A percentile compares a stretch with the other conserved stretches of the same genome.
Conservation (phyloP, 1,140 invertebrate species). For the Saccostrea echinata region DNA sequence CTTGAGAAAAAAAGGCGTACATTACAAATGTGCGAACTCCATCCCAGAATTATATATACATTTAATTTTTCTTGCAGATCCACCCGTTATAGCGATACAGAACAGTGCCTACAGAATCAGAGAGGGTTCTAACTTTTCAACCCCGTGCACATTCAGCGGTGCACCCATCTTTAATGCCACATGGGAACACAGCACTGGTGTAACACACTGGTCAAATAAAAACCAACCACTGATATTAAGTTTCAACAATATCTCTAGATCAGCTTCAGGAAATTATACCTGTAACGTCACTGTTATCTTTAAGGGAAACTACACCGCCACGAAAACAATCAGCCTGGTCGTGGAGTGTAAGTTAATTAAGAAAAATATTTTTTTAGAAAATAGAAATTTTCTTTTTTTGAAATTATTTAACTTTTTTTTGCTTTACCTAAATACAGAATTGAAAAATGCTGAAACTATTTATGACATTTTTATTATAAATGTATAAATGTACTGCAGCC, state of each 20-base stretch:
- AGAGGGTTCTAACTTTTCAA: neutral
- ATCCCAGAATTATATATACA: neutral
- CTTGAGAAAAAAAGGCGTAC: neutral
- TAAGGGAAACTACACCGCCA: neutral
- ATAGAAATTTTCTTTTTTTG: too few relatives aligned
- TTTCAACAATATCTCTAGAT: neutral
- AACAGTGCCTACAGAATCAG: neutral
- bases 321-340: neutral
- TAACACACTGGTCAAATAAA: neutral
- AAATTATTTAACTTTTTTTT: too few relatives aligned
- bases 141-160: neutral
- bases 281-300: neutral
- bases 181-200: neutral
- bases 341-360: slow-evolving; percentile 2
- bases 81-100: neutral
- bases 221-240: neutral
- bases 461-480: too few relatives aligned
- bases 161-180: neutral
- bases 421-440: too few relatives aligned
- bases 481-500: too few relatives aligned
- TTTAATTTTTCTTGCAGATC: neutral
- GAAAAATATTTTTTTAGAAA: neutral
- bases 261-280: neutral
- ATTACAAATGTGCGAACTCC: neutral
- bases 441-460: too few relatives aligned